Conservation (phyloP, 2,888 invertebrate genomes). For the Apocheima hispidaria region DNA sequence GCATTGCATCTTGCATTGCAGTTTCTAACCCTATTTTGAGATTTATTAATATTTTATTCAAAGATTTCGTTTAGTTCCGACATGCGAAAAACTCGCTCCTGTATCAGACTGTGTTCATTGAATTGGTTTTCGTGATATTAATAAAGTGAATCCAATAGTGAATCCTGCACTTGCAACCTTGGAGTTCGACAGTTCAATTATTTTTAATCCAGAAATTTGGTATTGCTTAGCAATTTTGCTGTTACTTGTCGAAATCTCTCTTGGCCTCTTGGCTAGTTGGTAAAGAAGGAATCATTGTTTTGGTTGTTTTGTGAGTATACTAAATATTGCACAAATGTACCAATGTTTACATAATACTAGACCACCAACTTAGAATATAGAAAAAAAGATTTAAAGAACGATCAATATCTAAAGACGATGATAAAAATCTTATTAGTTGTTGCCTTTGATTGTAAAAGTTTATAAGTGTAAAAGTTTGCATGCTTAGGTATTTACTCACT, state of each 20-base stretch:
- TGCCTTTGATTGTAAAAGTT: not conserved
- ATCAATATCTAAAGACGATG: not conserved
- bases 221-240: constrained; percentile 22
- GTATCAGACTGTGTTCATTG: not conserved
- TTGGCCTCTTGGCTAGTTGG: not conserved
- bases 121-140: constrained; percentile 26
- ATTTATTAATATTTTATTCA: not conserved
- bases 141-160: constrained; percentile 42
- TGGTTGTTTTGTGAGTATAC: constrained; percentile 45
- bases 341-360: constrained; percentile 70
- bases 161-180: constrained; percentile 50
- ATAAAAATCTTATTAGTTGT: not conserved
- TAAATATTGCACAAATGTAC: constrained; percentile 37
- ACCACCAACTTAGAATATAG: not conserved
- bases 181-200: constrained; percentile 55
- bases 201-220: constrained; percentile 39
- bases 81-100: not conserved
- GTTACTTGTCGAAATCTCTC: constrained; percentile 2
- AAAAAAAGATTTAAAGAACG: not conserved
- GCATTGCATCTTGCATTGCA: not conserved
- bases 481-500: not conserved
- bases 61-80: not conserved
- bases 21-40: constrained; percentile 9
- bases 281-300: constrained; percentile 11
- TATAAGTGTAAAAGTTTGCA: not conserved